Conservation (phyloP, 2,888 invertebrate species). For the Brenthis hecate region DNA sequence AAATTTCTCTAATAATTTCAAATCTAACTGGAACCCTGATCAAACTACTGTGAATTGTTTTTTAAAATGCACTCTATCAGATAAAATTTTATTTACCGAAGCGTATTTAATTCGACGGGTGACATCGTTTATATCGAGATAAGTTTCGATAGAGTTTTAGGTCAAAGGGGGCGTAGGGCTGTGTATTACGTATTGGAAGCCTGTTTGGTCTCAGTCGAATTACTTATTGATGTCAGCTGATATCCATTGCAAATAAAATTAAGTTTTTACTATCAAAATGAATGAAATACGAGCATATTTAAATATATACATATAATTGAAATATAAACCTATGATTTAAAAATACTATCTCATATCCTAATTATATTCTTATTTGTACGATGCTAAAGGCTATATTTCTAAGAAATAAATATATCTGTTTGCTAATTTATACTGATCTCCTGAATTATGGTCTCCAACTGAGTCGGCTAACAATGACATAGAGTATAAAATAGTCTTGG, state of each 20-base stretch:
- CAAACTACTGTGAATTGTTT: neutral
- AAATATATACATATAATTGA: no score
- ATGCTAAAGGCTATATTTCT: no score
- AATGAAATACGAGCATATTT: neutral
- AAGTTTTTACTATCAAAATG: neutral
- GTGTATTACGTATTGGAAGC: constrained; percentile 56
- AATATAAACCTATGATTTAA: no score
- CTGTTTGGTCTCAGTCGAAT: constrained; percentile 50
- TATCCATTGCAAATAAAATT: constrained; percentile 29
- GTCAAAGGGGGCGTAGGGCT: constrained; percentile 60
- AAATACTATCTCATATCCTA: no score
- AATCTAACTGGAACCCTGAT: neutral
- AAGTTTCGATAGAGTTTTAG: constrained; percentile 71
- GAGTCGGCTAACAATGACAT: no score
- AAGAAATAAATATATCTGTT: no score
- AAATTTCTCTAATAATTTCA: no score
- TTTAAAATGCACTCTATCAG: constrained; percentile 34
- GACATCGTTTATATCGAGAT: constrained; percentile 69
- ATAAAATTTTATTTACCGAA: constrained; percentile 45
- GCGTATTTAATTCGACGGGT: constrained; percentile 10
- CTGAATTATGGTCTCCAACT: no score
- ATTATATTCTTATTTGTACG: no score
- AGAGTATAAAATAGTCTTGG: no score
- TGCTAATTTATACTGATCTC: no score
- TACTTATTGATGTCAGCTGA: constrained; percentile 50